phyloP scores from a whole-genome alignment of 2,797 vertebrate genomes.

The Bovichtus variegatus region DNA sequence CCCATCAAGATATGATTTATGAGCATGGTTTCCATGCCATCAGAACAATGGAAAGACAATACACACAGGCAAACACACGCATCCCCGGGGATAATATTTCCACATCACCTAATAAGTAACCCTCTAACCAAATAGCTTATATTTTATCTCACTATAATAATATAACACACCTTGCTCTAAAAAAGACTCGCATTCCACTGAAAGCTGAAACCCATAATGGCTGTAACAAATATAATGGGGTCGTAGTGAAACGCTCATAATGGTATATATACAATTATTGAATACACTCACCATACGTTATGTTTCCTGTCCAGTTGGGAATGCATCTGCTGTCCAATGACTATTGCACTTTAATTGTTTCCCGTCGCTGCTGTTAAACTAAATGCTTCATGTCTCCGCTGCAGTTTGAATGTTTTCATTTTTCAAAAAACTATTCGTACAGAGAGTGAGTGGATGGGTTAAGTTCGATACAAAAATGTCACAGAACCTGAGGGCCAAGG shows the following conservation, averaged over 20 bases:
- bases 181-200: slow-evolving; percentile 22
- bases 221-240: not conserved
- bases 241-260: not conserved
- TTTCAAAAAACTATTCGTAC: not conserved
- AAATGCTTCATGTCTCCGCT: not conserved
- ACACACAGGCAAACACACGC: slow-evolving; percentile 21
- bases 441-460: slow-evolving; percentile 29
- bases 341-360: not conserved
- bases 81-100: slow-evolving; percentile 43
- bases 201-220: not conserved
- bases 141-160: slow-evolving; percentile 7
- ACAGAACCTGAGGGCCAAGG: slow-evolving; percentile 59
- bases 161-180: slow-evolving; percentile 13
- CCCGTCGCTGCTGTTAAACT: no score
- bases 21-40: slow-evolving; percentile 25
- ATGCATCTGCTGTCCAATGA: not conserved
- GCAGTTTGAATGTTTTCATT: slow-evolving; percentile 1
- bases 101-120: slow-evolving; percentile 28
- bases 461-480: slow-evolving; percentile 57
- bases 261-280: not conserved
- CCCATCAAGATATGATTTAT: slow-evolving; percentile 47
- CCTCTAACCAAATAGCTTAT: slow-evolving; percentile 26
- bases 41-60: slow-evolving; percentile 25
- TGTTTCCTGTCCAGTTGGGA: no score
- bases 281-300: not conserved